Evolutionary conservation across 2,797 vertebrate species (phyloP), one percentile per base, ranked within the genome.

Genomic region (Pithecia hirsuta): DNA sequence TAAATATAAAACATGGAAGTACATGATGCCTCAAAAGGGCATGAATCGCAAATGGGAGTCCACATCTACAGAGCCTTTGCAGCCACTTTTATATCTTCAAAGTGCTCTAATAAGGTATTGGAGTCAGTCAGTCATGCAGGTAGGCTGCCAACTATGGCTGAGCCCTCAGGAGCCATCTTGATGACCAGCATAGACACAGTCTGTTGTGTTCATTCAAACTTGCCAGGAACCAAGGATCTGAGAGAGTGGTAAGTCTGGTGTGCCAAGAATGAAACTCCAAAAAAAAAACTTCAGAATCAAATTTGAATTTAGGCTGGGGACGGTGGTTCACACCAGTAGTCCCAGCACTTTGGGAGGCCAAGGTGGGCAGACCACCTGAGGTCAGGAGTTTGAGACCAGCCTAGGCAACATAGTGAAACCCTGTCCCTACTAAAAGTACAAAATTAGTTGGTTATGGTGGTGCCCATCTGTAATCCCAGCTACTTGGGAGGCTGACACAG

Each of bases 251-350:
- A 19, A 67, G 28, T 75, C 46, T 79, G 33, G 19, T 92, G 28
- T 91, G 24, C 59, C 36, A 59, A 61, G 61, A 91, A 41, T 64
- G 50, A 86, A 64, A 59, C 17, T 61, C 72, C 57, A 85, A 72
- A 88, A 81, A 91, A 64, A 22, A 81, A 95, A 90, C 67, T 83
- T 75, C 14, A 17, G n/a, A 89, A 44, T 93, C 64, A 75, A 74
- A 92, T 82, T 61, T 76, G n/a, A 50, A 57, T 74, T 80, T 79
- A 91, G 22, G 26, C 33, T n/a, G 64, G 33, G 15, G 33, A 33
- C 2, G 20, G n/a, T 39, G 64, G n/a, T 20, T 72, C n/a, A 72
- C 2, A 1, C 20, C 20, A 11, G 20, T 39, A 72, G 20, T 72
- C n/a, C n/a, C n/a, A 72, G n/a, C 9, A 2, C 19, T 39, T 20